A percentile compares a stretch with the other conserved stretches of the same genome.
phyloP scores from a whole-genome alignment of 2,797 vertebrate species.

The Anguilla marmorata region DNA sequence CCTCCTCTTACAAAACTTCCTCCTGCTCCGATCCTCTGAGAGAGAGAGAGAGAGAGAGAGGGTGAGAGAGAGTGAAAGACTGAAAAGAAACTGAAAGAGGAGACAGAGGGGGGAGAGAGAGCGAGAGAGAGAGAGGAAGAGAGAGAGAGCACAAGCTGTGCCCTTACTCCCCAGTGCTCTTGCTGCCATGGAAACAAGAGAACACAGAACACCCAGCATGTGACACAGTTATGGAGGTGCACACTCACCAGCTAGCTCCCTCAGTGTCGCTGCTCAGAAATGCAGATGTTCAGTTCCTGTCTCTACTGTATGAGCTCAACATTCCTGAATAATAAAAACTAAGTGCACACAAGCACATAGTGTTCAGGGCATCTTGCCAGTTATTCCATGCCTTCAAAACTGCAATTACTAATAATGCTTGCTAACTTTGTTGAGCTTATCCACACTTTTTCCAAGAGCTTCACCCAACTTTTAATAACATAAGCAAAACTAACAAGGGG shows the following conservation, averaged over 20 bases:
- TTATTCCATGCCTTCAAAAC: not conserved
- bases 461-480: not conserved
- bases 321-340: not conserved
- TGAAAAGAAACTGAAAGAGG: not conserved
- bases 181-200: conserved; percentile 35
- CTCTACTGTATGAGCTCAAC: not conserved
- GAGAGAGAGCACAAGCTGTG: not conserved
- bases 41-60: not conserved
- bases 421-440: not conserved
- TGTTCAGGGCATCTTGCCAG: not conserved
- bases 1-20: conserved; percentile 28
- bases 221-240: not conserved
- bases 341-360: not conserved
- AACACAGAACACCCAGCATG: conserved; percentile 16
- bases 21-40: conserved; percentile 7
- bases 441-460: not conserved
- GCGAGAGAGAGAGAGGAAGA: not conserved
- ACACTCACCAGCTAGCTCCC: not conserved
- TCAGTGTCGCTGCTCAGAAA: not conserved
- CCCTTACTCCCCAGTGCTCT: conserved; percentile 38
- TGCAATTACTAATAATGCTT: not conserved
- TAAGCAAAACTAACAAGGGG: not conserved
- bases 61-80: not conserved
- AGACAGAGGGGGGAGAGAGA: not conserved
- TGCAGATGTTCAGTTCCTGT: not conserved